phyloP scores from a whole-genome alignment of 2,113 vertebrate genomes.

The Dasyornis broadbenti region DNA sequence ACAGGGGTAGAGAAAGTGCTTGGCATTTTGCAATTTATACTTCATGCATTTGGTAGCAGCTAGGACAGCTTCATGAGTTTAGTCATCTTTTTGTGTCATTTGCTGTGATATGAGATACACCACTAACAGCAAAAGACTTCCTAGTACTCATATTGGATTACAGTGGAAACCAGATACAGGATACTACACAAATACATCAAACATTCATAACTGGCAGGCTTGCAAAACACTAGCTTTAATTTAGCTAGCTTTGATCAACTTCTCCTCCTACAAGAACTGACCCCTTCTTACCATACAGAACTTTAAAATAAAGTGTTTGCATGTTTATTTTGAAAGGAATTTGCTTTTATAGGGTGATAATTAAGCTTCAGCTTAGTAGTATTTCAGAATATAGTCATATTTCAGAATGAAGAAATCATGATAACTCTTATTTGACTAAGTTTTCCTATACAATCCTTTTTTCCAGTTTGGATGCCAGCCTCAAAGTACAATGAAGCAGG shows the following conservation, averaged over 20 bases:
- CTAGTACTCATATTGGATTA: background rate
- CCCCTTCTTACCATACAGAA: background rate
- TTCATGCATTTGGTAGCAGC: background rate
- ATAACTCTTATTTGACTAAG: background rate
- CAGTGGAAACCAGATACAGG: background rate
- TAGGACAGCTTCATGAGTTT: background rate
- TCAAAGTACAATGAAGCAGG: background rate
- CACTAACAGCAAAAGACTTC: background rate
- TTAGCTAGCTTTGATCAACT: background rate
- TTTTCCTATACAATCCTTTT: background rate
- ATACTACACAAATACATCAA: background rate
- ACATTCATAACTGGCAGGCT: background rate
- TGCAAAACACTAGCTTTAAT: background rate
- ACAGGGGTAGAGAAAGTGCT: background rate
- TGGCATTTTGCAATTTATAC: background rate
- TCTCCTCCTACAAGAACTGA: background rate
- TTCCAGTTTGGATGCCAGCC: background rate
- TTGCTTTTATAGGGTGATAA: background rate
- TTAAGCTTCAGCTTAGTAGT: background rate
- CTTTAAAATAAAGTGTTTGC: background rate
- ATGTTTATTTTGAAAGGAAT: background rate
- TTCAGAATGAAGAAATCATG: background rate
- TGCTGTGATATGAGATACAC: background rate
- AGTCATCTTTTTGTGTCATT: background rate
- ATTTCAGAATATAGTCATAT: no score